These are phyloP conservation scores for Bufo bufo DNA, from an alignment of 2,113 vertebrate genomes.

Conservation along the genomic window DNA sequence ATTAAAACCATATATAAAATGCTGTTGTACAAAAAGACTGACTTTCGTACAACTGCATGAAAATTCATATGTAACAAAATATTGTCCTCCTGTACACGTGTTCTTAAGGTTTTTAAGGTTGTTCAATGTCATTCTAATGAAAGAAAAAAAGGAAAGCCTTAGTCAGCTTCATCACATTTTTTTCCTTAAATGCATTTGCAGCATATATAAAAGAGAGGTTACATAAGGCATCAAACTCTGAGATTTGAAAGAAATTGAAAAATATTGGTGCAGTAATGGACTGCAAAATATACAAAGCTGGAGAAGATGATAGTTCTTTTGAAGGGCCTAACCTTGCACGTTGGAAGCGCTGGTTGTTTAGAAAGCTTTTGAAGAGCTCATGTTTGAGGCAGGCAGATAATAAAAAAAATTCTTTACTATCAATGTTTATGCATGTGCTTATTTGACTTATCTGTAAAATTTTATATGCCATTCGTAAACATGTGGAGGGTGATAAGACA, in stretches of 20 bases:
- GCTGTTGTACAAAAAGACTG: too few relatives aligned
- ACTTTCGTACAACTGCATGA: neutral
- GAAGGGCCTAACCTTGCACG: conserved; percentile 19
- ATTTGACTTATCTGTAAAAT: conserved; percentile 45
- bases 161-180: conserved; percentile 3
- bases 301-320: conserved; percentile 28
- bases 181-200: conserved; percentile 26
- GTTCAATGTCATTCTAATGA: neutral
- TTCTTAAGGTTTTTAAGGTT: neutral
- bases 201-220: conserved; percentile 16
- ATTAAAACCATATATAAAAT: too few relatives aligned
- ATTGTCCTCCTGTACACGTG: neutral
- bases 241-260: conserved; percentile 51
- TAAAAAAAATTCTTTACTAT: conserved; percentile 35
- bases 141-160: neutral
- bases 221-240: conserved; percentile 14
- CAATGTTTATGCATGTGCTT: conserved; percentile 47
- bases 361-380: conserved; percentile 4
- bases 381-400: conserved; percentile 38
- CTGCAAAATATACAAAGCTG: conserved; percentile 49
- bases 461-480: conserved; percentile 20
- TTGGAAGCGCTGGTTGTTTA: neutral
- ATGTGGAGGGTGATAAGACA: conserved; percentile 22
- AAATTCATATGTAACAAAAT: neutral
- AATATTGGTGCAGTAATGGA: conserved; percentile 43